Conservation (phyloP, 2,797 vertebrate species). For the Phataginus tricuspis region DNA sequence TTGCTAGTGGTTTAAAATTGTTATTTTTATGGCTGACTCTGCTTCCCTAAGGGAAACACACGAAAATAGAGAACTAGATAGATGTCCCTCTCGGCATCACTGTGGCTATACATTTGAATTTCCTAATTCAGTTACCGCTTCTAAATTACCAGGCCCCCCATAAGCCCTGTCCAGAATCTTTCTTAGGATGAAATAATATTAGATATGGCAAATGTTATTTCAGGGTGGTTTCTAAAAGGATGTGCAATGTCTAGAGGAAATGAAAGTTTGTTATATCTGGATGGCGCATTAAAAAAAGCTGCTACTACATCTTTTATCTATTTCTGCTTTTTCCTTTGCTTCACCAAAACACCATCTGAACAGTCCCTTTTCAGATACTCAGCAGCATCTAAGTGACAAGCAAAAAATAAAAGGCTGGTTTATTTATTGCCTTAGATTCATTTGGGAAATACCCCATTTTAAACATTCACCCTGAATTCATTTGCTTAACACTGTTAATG, state of each 20-base stretch:
- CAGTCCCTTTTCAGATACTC: background rate
- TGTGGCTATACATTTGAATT: background rate
- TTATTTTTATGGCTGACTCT: background rate
- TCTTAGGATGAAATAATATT: background rate
- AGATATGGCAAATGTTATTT: background rate
- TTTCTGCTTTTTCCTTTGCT: background rate
- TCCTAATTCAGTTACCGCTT: background rate
- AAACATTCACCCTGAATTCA: background rate
- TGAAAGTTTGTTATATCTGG: background rate
- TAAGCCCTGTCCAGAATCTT: background rate
- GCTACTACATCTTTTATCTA: background rate
- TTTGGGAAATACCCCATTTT: background rate
- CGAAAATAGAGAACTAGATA: background rate
- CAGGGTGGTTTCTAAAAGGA: background rate
- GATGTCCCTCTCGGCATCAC: background rate
- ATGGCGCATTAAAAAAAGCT: background rate
- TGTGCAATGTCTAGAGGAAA: background rate
- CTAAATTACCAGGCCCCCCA: background rate
- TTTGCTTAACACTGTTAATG: slow-evolving; percentile 23
- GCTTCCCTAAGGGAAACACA: background rate
- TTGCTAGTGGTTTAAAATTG: background rate
- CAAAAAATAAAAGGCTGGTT: background rate
- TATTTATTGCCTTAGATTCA: slow-evolving; percentile 23
- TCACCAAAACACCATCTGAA: background rate
- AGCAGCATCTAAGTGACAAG: background rate